A percentile compares a stretch with the other conserved stretches of the same genome.
These are phyloP conservation scores for Psylliodes chrysocephalus DNA, from an alignment of 2,888 invertebrate genomes.

Conservation along the genomic window DNA sequence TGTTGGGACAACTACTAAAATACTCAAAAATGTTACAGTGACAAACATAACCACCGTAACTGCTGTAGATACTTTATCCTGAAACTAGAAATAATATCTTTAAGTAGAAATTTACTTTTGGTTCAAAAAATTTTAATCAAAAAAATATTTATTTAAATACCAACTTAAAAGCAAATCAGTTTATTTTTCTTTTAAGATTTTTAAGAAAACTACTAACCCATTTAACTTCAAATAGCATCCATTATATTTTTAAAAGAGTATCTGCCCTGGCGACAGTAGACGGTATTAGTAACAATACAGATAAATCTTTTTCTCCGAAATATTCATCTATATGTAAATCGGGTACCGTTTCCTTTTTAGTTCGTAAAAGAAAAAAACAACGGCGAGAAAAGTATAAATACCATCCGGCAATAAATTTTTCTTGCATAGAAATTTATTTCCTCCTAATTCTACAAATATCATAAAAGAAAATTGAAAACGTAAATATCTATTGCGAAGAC, in stretches of 20 bases:
- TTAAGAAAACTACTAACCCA: no score
- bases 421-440: conserved; percentile 25
- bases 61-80: no score
- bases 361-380: conserved; percentile 9
- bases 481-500: conserved; percentile 13
- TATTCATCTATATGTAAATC: conserved; percentile 30
- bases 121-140: no score
- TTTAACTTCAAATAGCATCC: no score
- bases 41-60: no score
- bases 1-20: no score
- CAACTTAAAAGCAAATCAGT: no score
- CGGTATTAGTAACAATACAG: neutral
- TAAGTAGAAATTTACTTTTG: no score
- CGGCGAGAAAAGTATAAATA: conserved; percentile 18
- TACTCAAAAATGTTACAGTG: no score
- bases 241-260: neutral
- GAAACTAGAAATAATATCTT: no score
- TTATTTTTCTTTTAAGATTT: no score
- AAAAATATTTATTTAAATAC: no score
- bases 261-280: neutral
- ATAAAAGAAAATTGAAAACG: conserved; percentile 33
- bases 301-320: conserved; percentile 10
- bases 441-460: conserved; percentile 23
- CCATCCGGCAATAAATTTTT: conserved; percentile 23
- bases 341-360: conserved; percentile 1